Evolutionary conservation across 2,797 vertebrate species (phyloP).

Genomic region (Phoeniculus purpureus): DNA sequence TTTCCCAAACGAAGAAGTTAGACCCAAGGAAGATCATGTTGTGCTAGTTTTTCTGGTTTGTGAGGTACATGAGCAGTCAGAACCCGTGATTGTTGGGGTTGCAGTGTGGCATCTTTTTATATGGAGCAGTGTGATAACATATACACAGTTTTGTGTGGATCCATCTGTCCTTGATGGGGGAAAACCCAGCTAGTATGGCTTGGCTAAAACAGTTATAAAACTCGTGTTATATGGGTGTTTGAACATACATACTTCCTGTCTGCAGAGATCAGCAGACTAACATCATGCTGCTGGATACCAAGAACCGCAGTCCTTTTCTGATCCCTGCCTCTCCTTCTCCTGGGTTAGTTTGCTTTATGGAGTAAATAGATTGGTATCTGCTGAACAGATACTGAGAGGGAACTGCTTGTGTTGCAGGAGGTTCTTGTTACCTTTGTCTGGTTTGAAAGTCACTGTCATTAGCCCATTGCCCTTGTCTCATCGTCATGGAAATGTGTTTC

Average conservation of each 20-base stretch:
- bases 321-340: background rate
- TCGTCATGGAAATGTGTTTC: background rate
- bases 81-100: background rate
- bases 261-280: background rate
- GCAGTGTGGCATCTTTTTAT: background rate
- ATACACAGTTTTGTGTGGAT: background rate
- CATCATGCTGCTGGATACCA: background rate
- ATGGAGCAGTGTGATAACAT: background rate
- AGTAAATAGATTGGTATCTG: background rate
- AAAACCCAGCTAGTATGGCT: background rate
- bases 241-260: background rate
- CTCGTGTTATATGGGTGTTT: background rate
- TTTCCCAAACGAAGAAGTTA: background rate
- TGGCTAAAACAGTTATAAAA: background rate
- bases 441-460: background rate
- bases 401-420: fast-evolving
- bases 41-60: background rate
- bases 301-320: background rate
- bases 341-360: background rate
- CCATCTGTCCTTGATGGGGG: background rate
- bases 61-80: background rate
- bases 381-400: background rate
- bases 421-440: background rate
- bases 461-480: background rate
- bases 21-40: background rate